Evolutionary conservation across 2,797 vertebrate genomes (phyloP).

Genomic region (Brotogeris chrysoptera): DNA sequence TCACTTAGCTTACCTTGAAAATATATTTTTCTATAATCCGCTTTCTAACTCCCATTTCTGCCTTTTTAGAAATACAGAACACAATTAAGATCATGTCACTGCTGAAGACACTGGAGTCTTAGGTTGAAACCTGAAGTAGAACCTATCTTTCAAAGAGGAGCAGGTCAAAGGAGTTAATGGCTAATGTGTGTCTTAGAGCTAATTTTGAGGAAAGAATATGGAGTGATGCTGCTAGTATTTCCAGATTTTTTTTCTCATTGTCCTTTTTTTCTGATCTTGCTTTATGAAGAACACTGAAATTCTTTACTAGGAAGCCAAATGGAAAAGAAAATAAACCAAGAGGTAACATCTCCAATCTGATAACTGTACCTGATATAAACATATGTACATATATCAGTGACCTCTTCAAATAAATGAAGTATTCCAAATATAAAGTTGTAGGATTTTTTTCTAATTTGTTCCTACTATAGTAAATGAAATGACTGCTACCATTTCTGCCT

Average conservation of each 20-base stretch:
- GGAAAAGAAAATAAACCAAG: conserved; percentile 19
- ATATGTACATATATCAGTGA: not conserved
- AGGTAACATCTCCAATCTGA: not conserved
- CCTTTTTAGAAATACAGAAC: conserved; percentile 11
- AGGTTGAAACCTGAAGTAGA: conserved; percentile 54
- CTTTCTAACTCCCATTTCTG: conserved; percentile 29
- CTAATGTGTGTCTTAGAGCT: conserved; percentile 61
- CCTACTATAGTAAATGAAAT: not conserved
- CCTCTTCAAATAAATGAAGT: not conserved
- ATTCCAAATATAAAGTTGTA: not conserved
- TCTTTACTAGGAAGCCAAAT: not conserved
- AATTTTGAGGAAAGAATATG: conserved; percentile 30
- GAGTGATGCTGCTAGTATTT: not conserved
- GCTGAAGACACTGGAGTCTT: conserved; percentile 40
- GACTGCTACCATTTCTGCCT: not conserved
- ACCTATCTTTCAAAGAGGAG: conserved; percentile 49
- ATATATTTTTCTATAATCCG: conserved; percentile 6
- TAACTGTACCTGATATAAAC: not conserved
- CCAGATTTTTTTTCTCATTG: not conserved
- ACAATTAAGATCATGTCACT: conserved; percentile 63
- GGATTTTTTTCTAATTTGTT: not conserved
- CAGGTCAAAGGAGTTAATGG: conserved; percentile 69
- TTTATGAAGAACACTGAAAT: not conserved
- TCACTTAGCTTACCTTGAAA: conserved; percentile 37
- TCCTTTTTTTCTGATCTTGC: not conserved